A percentile compares a stretch with the other conserved stretches of the same genome.
Conservation (phyloP, 2,888 invertebrate genomes). For the Lasius fuliginosus region DNA sequence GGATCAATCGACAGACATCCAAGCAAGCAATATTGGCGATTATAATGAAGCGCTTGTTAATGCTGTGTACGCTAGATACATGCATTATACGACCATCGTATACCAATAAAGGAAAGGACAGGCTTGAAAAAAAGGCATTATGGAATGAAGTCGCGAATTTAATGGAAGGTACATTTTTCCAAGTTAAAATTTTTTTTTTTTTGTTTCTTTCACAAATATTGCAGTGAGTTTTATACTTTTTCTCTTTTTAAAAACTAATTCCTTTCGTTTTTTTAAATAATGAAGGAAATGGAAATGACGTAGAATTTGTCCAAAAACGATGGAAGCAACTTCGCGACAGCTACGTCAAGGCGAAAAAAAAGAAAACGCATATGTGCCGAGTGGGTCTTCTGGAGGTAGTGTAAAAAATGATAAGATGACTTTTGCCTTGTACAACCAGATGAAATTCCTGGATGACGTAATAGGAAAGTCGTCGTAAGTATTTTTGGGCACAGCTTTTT, state of each 20-base stretch:
- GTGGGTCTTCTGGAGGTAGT: background rate
- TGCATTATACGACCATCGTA: conserved; percentile 3
- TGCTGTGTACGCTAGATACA: background rate
- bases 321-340: conserved; percentile 1
- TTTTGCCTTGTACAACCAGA: background rate
- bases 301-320: background rate
- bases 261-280: conserved; percentile 1
- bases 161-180: background rate
- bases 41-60: background rate
- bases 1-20: background rate
- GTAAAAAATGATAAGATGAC: background rate
- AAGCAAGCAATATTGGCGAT: background rate
- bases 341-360: background rate
- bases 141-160: background rate
- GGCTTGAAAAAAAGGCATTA: background rate
- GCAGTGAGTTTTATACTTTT: background rate
- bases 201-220: background rate
- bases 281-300: background rate
- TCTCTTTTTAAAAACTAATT: background rate
- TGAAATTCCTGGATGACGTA: conserved; percentile 10
- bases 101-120: background rate
- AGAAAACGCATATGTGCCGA: background rate
- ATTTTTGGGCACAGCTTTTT: conserved; percentile 6
- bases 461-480: conserved; percentile 5
- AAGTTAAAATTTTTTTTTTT: background rate